Conservation (phyloP, 2,797 vertebrate species). For the Pantherophis vulpinus region DNA sequence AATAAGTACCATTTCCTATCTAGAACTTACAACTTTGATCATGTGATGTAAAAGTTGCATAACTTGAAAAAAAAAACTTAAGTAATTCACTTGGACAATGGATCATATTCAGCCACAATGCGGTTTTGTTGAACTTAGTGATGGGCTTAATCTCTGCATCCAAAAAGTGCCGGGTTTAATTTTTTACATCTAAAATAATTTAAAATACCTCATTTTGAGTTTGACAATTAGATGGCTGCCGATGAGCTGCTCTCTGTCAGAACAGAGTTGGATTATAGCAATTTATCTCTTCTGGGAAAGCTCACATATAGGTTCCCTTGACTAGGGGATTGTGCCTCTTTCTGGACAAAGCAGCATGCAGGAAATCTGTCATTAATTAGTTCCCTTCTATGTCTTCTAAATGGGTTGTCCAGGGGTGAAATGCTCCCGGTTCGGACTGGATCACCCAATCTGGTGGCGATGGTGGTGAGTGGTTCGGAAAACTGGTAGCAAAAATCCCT, state of each 20-base stretch:
- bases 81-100: background rate
- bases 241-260: background rate
- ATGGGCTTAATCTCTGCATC: background rate
- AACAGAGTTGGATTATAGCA: background rate
- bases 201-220: background rate
- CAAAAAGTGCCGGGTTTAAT: background rate
- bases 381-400: background rate
- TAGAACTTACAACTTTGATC: background rate
- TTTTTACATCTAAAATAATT: background rate
- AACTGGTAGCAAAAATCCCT: too few species aligned
- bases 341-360: background rate
- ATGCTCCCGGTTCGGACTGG: too few species aligned
- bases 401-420: background rate
- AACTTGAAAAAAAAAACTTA: slow-evolving; percentile 5
- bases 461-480: too few species aligned
- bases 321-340: background rate
- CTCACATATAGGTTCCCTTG: background rate
- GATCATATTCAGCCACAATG: background rate
- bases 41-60: background rate
- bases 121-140: background rate
- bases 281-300: background rate
- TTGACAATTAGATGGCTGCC: background rate
- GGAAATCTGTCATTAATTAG: background rate
- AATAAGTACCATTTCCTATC: background rate
- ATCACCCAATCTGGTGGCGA: too few species aligned